A percentile compares a stretch with the other conserved stretches of the same genome.
Evolutionary conservation across 92 coral and sea anemone genomes (phyloP).

Genomic region (Hydrozoanthus gracilis): DNA sequence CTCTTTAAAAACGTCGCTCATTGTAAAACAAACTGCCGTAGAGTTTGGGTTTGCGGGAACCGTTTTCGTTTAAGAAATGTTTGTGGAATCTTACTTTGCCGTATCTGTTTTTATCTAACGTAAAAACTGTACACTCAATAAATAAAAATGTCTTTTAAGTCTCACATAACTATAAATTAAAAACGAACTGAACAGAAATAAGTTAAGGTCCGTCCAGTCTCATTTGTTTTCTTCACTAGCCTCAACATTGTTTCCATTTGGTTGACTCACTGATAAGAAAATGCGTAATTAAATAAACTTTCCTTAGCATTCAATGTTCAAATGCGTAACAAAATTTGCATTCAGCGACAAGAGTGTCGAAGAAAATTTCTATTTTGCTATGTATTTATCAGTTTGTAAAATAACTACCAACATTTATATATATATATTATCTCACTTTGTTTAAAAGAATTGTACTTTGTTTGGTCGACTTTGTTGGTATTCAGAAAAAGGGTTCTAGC

Average conservation of each 20-base stretch:
- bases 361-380: neutral
- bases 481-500: neutral
- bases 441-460: neutral
- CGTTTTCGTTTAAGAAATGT: neutral
- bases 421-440: neutral
- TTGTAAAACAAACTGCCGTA: constrained; percentile 21
- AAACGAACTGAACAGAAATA: neutral
- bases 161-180: neutral
- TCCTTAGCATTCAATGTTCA: constrained; percentile 16
- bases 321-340: neutral
- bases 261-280: constrained; percentile 39
- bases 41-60: constrained; percentile 36
- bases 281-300: constrained; percentile 34
- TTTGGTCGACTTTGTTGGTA: neutral
- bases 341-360: neutral
- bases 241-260: constrained; percentile 11
- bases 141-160: too few species aligned
- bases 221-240: constrained; percentile 1
- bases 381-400: neutral
- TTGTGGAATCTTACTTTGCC: neutral
- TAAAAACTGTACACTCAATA: too few species aligned
- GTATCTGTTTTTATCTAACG: neutral
- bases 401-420: neutral
- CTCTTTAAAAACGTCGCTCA: constrained; percentile 39
- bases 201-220: neutral